These are phyloP conservation scores for Rhinogobius similis DNA, from an alignment of 2,113 vertebrate species.

Conservation along the genomic window DNA sequence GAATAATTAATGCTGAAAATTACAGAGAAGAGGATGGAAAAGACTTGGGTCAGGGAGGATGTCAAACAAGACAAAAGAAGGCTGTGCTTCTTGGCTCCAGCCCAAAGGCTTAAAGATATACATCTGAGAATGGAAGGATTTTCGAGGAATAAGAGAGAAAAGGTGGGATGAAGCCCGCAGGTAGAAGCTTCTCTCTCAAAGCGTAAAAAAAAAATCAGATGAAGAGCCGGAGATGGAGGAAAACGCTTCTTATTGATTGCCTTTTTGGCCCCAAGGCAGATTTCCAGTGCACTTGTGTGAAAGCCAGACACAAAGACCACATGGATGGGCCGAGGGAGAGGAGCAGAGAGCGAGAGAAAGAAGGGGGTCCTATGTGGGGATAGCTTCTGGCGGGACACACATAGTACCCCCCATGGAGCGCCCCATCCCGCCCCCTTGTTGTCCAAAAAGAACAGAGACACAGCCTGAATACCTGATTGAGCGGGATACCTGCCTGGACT, in stretches of 20 bases:
- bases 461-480: not conserved
- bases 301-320: constrained; percentile 44
- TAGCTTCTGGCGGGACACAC: constrained; percentile 41
- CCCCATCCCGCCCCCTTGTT: not conserved
- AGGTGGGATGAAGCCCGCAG: constrained; percentile 40
- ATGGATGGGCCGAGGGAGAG: constrained; percentile 13
- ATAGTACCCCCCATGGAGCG: constrained; percentile 17
- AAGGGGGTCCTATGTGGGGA: constrained; percentile 22
- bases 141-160: constrained; percentile 17
- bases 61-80: constrained; percentile 41
- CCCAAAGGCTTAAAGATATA: constrained; percentile 35
- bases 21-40: constrained; percentile 47
- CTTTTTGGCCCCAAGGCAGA: constrained; percentile 39
- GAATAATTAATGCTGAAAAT: constrained; percentile 71
- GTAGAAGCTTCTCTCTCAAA: constrained; percentile 31
- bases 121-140: constrained; percentile 33
- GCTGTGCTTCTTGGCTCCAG: constrained; percentile 34
- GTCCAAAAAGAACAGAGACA: not conserved
- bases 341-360: not conserved
- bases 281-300: constrained; percentile 39
- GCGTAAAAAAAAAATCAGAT: constrained; percentile 1
- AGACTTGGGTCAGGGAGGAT: constrained; percentile 16
- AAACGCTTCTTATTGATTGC: constrained; percentile 56
- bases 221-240: constrained; percentile 30
- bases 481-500: not conserved